These are phyloP conservation scores for Agrotis ipsilon DNA, from an alignment of 2,888 invertebrate species.

Conservation along the genomic window DNA sequence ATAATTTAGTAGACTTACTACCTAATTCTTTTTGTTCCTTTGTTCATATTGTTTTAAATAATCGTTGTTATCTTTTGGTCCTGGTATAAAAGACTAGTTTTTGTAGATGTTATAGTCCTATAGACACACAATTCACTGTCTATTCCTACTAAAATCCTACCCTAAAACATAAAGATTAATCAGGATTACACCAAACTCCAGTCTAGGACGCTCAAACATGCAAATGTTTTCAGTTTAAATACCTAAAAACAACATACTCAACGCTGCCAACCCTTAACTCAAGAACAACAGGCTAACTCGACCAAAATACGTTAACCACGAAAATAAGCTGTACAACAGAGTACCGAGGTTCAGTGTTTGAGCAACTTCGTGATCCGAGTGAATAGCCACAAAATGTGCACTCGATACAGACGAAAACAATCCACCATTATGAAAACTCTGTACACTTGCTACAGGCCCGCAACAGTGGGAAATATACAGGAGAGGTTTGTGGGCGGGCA, in stretches of 20 bases:
- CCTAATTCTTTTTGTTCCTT: too few species aligned
- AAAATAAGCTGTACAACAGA: slow-evolving; percentile 34
- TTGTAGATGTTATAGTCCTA: neutral
- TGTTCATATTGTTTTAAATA: too few species aligned
- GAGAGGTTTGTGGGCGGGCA: neutral
- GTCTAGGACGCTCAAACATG: slow-evolving; percentile 25
- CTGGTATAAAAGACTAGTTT: neutral
- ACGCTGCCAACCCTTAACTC: slow-evolving; percentile 20
- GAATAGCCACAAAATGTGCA: slow-evolving; percentile 62
- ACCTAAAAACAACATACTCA: slow-evolving; percentile 29
- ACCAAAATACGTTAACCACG: slow-evolving; percentile 34
- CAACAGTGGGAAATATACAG: slow-evolving; percentile 34
- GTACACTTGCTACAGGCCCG: slow-evolving; percentile 39
- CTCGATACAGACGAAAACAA: slow-evolving; percentile 65
- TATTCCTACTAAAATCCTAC: neutral
- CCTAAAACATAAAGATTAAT: slow-evolving; percentile 5
- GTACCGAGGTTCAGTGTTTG: slow-evolving; percentile 33
- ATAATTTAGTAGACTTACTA: too few species aligned
- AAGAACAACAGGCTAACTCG: slow-evolving; percentile 48
- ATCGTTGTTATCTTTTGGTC: too few species aligned
- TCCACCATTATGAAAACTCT: slow-evolving; percentile 67
- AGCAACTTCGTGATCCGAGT: slow-evolving; percentile 46
- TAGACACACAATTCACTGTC: neutral
- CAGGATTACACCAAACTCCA: slow-evolving; percentile 16
- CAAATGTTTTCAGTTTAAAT: slow-evolving; percentile 40